Conservation (phyloP, 2,888 invertebrate species). For the Seira musarum region DNA sequence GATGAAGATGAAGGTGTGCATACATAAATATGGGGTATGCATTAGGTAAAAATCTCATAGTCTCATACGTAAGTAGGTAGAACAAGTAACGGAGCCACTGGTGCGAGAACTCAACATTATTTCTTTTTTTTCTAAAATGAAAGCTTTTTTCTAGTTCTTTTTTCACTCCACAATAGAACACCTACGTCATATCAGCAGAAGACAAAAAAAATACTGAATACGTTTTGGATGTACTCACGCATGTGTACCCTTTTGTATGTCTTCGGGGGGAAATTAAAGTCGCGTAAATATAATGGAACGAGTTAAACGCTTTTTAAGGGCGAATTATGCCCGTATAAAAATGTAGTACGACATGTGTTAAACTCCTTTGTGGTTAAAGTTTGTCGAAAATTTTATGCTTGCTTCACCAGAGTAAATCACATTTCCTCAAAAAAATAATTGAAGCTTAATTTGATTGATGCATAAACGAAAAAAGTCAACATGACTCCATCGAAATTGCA, state of each 20-base stretch:
- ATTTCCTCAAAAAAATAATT: constrained; percentile 2
- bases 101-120: constrained; percentile 59
- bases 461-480: neutral
- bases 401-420: constrained; percentile 4
- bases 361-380: constrained; percentile 6
- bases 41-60: constrained; percentile 11
- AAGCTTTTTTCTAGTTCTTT: constrained; percentile 25
- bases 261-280: constrained; percentile 24
- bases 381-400: neutral
- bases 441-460: neutral
- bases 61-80: constrained; percentile 45
- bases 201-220: no score
- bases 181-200: constrained; percentile 28
- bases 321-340: constrained; percentile 6
- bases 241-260: constrained; percentile 23
- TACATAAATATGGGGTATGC: constrained; percentile 16
- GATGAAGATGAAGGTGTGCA: constrained; percentile 3
- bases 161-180: constrained; percentile 17
- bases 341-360: constrained; percentile 16
- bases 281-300: constrained; percentile 11
- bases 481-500: constrained; percentile 4
- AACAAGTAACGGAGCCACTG: constrained; percentile 65
- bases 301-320: constrained; percentile 12
- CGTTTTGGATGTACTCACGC: constrained; percentile 19
- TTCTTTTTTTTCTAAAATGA: constrained; percentile 37